These are phyloP conservation scores for Centropyge bicolor DNA, from an alignment of 2,797 vertebrate species.

Conservation along the genomic window DNA sequence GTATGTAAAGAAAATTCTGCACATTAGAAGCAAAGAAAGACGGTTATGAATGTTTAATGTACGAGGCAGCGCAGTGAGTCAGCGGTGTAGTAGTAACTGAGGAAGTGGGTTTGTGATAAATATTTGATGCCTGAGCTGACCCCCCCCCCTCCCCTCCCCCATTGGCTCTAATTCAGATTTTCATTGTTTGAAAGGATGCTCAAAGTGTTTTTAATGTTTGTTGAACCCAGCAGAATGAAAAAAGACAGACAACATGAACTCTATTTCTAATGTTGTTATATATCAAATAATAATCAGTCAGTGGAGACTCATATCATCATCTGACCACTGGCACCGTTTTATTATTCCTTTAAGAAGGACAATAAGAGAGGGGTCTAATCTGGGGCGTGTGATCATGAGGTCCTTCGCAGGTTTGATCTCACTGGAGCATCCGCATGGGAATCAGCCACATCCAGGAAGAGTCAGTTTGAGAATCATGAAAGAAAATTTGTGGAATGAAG, in stretches of 20 bases:
- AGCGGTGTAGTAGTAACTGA: slow-evolving; percentile 23
- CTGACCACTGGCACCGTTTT: not conserved
- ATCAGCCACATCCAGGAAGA: not conserved
- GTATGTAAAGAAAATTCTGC: not conserved
- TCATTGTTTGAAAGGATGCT: not conserved
- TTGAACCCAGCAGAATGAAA: not conserved
- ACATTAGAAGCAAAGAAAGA: not conserved
- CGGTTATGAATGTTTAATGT: slow-evolving; percentile 30
- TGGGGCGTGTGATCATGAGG: not conserved
- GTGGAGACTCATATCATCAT: not conserved
- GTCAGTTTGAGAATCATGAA: not conserved
- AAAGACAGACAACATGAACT: not conserved
- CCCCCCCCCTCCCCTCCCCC: too few species aligned
- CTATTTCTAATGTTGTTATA: not conserved
- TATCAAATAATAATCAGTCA: slow-evolving; percentile 3
- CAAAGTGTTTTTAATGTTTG: not conserved
- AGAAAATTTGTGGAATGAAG: not conserved
- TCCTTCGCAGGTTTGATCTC: not conserved
- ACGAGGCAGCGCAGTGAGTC: slow-evolving; percentile 5
- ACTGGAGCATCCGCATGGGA: not conserved
- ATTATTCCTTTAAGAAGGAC: not conserved
- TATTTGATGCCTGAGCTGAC: slow-evolving; percentile 44
- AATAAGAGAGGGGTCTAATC: not conserved
- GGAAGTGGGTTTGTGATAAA: slow-evolving; percentile 45
- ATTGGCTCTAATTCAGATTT: slow-evolving; percentile 5